Evolutionary conservation across 2,797 vertebrate species (phyloP), one percentile per base, ranked within the genome.

Genomic region (Eidolon dupreanum): DNA sequence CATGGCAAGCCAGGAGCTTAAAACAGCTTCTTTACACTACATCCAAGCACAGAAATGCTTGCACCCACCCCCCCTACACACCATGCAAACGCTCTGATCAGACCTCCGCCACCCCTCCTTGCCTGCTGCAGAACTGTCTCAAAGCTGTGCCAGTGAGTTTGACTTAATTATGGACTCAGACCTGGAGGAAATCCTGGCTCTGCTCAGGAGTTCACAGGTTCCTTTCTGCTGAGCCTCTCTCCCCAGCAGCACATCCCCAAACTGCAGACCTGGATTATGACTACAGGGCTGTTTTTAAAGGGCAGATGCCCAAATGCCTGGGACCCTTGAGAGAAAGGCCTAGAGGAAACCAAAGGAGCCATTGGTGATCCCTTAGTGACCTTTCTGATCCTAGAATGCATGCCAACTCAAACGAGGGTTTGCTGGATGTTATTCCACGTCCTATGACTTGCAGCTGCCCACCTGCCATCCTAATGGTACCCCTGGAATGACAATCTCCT

Each of bases 91-190:
- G 3, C 74, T 57, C 70, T 43, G 33, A 66, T 36, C 85, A 88
- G 77, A 82, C 38, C 90, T 77, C 85, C 66, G 90, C 84, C 33
- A 28, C 17, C 61, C 36, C 88, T 24, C 79, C 19, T 46, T 0
- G 24, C 90, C 79, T 92, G 96, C 71, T 0, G 28, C 93, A 93
- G 63, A 82, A 73, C 68, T 9, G 63, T 51, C 61, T 94, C 87
- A 22, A 55, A 0, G 17, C 94, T 63, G 38, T 73, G 89, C 89
- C 95, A 51, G 16, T 6, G 75, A 83, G 94, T 92, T 77, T 41
- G 61, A 93, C 81, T 92, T 87, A 22, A 78, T 84, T 73, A 94
- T 20, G 36, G 75, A 49, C 91, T 93, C 83, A n/a, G 51, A 90
- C 74, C 66, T 31, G 59, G 74, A 71, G 66, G 59, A 94, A 77